A percentile compares a stretch with the other conserved stretches of the same genome.
phyloP scores from a whole-genome alignment of 2,797 vertebrate genomes.

The Rhincodon typus region DNA sequence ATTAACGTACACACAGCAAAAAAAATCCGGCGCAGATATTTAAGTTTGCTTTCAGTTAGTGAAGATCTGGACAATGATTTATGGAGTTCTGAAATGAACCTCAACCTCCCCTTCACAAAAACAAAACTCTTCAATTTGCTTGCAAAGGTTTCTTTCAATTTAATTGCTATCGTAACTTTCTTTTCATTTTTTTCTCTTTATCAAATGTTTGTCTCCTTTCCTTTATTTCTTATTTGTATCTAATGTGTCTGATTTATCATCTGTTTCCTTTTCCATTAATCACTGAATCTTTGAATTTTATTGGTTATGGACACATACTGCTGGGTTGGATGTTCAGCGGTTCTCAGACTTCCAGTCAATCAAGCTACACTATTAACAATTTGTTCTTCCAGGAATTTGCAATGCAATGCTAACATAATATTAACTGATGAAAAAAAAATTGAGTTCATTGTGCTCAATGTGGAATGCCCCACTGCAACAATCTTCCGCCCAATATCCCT shows the following conservation, averaged over 20 bases:
- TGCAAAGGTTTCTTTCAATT: background rate
- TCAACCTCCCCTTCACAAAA: background rate
- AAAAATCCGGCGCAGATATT: background rate
- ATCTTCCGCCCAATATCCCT: background rate
- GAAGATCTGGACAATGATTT: background rate
- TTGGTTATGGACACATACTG: too few species aligned
- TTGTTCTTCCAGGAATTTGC: background rate
- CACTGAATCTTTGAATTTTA: too few species aligned
- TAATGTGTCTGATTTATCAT: background rate
- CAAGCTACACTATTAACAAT: background rate
- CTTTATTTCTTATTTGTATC: background rate
- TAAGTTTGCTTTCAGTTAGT: background rate
- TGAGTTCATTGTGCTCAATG: background rate
- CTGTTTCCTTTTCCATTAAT: background rate
- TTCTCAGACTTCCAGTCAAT: background rate
- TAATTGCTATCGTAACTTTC: background rate
- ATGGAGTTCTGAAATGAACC: background rate
- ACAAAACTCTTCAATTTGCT: background rate
- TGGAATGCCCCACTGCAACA: background rate
- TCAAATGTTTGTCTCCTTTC: background rate
- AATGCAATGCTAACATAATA: background rate
- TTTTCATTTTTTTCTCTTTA: background rate
- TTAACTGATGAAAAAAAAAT: background rate
- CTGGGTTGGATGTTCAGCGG: too few species aligned
- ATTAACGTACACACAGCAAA: background rate